phyloP scores from a whole-genome alignment of 1,140 invertebrate genomes.

The Philopotamus ludificatus region DNA sequence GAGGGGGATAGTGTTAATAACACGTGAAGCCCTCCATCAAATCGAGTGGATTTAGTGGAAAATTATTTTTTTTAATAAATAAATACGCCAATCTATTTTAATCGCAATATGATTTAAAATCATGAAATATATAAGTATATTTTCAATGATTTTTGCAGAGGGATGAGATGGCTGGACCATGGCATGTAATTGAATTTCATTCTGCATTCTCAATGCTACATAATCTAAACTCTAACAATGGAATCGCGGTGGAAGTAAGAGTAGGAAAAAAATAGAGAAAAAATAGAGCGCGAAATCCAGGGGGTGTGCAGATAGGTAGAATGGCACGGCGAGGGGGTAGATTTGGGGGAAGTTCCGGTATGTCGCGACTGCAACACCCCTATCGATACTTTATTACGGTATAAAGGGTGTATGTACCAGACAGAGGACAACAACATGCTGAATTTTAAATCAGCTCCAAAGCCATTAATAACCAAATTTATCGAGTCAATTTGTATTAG shows the following conservation, averaged over 20 bases:
- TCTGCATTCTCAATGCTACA: no score
- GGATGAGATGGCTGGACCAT: no score
- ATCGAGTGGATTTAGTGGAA: conserved; percentile 16
- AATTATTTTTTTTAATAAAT: not conserved
- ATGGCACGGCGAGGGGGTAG: conserved; percentile 1
- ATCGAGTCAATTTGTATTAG: no score
- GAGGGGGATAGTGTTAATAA: conserved; percentile 35
- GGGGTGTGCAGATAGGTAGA: not conserved
- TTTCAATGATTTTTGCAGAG: no score
- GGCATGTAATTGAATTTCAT: no score
- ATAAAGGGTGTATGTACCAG: not conserved
- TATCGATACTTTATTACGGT: conserved; percentile 33
- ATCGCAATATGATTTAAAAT: no score
- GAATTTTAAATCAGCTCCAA: not conserved
- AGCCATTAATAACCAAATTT: not conserved
- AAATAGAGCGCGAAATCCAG: not conserved
- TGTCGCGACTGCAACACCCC: conserved; percentile 32
- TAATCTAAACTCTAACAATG: conserved; percentile 10
- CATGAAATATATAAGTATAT: no score
- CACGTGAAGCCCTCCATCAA: conserved; percentile 30
- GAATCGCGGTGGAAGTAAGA: not conserved
- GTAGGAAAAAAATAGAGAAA: not conserved
- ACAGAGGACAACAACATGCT: not conserved
- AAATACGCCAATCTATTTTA: no score
- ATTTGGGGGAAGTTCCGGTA: conserved; percentile 20